Evolutionary conservation across 2,888 invertebrate genomes (phyloP).

Genomic region (Aporophyla nigra): DNA sequence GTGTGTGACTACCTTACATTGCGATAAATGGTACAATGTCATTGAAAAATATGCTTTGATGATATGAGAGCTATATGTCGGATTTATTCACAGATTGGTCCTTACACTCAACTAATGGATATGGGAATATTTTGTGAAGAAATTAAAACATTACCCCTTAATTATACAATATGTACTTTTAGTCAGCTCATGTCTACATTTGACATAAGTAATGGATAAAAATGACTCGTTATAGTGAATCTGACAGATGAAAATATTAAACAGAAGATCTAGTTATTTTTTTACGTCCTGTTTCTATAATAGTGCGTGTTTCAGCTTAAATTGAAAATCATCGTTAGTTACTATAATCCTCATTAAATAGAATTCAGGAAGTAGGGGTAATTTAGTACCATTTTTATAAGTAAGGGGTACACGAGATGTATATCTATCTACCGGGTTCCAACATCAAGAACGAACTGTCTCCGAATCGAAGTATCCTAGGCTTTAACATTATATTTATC

Average conservation of each 20-base stretch:
- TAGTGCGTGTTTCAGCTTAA: neutral
- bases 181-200: neutral
- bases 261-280: neutral
- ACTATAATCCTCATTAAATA: neutral
- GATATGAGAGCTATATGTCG: constrained; percentile 81
- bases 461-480: constrained; percentile 60
- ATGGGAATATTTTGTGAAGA: constrained; percentile 61
- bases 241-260: neutral
- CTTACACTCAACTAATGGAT: constrained; percentile 80
- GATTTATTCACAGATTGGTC: constrained; percentile 84
- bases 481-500: constrained; percentile 85
- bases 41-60: constrained; percentile 74
- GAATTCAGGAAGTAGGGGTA: neutral
- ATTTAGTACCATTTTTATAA: constrained; percentile 32
- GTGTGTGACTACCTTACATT: constrained; percentile 68
- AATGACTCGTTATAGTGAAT: neutral
- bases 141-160: constrained; percentile 54
- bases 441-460: constrained; percentile 54
- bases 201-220: neutral
- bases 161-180: constrained; percentile 32
- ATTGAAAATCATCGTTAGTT: neutral
- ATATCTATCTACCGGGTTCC: constrained; percentile 52
- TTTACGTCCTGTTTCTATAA: neutral
- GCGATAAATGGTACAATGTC: constrained; percentile 66
- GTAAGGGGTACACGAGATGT: constrained; percentile 49